A percentile compares a stretch with the other conserved stretches of the same genome.
These are phyloP conservation scores for Chymomyza caudatula DNA, from an alignment of 2,888 invertebrate species.

Conservation along the genomic window DNA sequence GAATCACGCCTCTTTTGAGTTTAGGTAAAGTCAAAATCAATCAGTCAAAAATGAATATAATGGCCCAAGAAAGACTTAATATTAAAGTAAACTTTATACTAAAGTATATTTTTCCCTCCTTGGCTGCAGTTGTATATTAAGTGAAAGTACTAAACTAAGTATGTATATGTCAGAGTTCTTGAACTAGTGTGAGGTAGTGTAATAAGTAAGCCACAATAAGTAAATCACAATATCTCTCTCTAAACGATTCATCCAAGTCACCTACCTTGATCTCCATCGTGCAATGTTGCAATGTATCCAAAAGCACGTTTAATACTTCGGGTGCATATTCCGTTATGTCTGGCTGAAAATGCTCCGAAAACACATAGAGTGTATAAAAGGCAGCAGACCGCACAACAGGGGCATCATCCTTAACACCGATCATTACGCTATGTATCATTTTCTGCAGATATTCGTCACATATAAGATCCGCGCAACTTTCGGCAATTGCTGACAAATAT, in stretches of 20 bases:
- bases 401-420: constrained; percentile 83
- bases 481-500: constrained; percentile 86
- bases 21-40: no score
- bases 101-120: background rate
- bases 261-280: constrained; percentile 80
- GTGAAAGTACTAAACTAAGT: no score
- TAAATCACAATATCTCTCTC: no score
- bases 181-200: no score
- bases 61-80: constrained; percentile 40
- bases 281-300: constrained; percentile 83
- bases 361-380: constrained; percentile 88
- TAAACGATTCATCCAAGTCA: background rate
- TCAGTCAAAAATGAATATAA: no score
- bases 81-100: constrained; percentile 25
- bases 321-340: constrained; percentile 86
- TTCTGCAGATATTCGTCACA: constrained; percentile 84
- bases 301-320: constrained; percentile 85
- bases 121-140: constrained; percentile 16
- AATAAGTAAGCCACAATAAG: no score
- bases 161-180: no score
- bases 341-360: constrained; percentile 88
- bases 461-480: constrained; percentile 88
- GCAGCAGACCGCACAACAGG: constrained; percentile 86
- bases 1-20: no score
- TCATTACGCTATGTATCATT: constrained; percentile 84